Base-by-base conservation (phyloP, 2,113 vertebrate species). In the Alaudala cheleensis region DNA sequence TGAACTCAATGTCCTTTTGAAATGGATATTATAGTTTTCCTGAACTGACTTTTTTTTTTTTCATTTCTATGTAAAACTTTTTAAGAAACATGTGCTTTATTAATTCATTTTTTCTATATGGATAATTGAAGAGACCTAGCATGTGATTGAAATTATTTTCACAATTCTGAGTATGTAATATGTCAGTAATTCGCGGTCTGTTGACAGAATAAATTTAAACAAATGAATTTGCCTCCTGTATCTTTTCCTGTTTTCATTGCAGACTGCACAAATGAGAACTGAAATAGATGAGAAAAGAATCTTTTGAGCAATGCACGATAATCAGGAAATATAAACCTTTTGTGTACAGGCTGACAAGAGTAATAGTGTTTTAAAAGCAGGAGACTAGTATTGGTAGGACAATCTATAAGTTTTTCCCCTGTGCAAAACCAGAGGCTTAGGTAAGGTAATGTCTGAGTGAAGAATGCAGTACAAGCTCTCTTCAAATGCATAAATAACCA, bases 71-170 rank as follows among this genome's bases (percentile, higher is more conserved):
- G 9, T 29, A 42, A 58, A 69, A 12, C 21, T 57, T 67, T 82
- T 51, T 8, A 51, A 56, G 49, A 80, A 88, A 51, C 10, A 44
- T 50, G 5, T 50, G 16, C 6, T 91, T 69, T 89, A 47, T 42
- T 53, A 40, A 33, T 56, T 87, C 6, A 22, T 61, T 89, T 87
- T 89, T 89, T 70, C 49, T 74, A 22, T 61, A 83, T 42, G 24
- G 76, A 79, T 69, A 87, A 82, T 37, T 54, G 69, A 93, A 58
- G 44, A 84, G 51, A 64, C 22, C 25, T 33, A 86, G 13, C 45
- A 57, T 51, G 21, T 66, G 53, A 94, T 20, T 71, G 34, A 51
- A 93, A 93, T 94, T 78, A 79, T 91, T 95, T 95, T 90, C 61
- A 79, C 22, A 79, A 21, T 92, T 84, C 15, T 45, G 65, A 81